phyloP scores from a whole-genome alignment of 2,888 invertebrate species.

The Rhingia campestris region DNA sequence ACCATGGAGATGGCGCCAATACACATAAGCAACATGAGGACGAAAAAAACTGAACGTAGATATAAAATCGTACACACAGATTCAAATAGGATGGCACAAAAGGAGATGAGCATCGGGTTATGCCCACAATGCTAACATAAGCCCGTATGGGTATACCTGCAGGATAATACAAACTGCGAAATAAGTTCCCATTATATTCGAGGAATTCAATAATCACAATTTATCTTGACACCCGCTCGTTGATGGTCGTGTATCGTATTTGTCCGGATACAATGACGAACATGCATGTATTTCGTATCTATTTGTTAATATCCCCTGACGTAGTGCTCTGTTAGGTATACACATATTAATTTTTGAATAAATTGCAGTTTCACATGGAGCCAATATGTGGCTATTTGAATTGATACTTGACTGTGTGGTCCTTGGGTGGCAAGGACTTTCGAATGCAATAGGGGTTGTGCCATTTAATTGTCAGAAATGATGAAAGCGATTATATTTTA shows the following conservation, averaged over 20 bases:
- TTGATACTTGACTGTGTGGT: slow-evolving; percentile 15
- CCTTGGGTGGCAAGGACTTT: slow-evolving; percentile 14
- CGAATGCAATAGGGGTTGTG: neutral
- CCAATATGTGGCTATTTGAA: slow-evolving; percentile 42
- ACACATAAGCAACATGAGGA: neutral
- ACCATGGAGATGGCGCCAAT: too few relatives aligned
- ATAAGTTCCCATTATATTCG: slow-evolving; percentile 62
- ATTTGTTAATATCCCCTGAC: too few relatives aligned
- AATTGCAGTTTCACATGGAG: slow-evolving; percentile 14
- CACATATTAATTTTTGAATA: slow-evolving; percentile 15
- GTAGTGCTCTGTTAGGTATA: neutral
- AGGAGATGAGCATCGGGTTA: slow-evolving; percentile 8
- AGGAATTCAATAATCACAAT: slow-evolving; percentile 52
- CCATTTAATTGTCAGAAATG: too few relatives aligned
- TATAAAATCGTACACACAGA: neutral
- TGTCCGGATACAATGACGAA: slow-evolving; percentile 7
- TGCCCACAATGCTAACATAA: slow-evolving; percentile 13
- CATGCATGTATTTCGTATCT: too few relatives aligned
- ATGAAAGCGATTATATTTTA: too few relatives aligned
- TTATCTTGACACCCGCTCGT: slow-evolving; percentile 36
- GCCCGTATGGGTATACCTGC: slow-evolving; percentile 5
- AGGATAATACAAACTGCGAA: slow-evolving; percentile 59
- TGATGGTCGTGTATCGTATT: neutral
- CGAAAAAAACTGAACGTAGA: slow-evolving; percentile 4
- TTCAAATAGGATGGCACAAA: neutral